phyloP scores from a whole-genome alignment of 1,140 invertebrate species.

The Palaemon carinicauda region DNA sequence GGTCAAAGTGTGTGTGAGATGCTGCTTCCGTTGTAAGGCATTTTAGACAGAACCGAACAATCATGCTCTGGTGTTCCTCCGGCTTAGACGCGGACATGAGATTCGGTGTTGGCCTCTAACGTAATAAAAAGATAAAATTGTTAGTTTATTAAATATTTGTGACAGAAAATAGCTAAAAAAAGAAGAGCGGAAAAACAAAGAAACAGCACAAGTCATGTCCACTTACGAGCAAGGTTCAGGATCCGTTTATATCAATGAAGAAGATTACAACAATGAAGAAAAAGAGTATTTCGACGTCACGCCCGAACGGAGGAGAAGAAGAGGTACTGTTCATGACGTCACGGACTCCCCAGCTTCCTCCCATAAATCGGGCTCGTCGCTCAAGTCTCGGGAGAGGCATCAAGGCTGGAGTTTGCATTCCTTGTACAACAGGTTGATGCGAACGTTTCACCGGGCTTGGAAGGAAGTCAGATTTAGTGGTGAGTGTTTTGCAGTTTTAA shows the following conservation, averaged over 20 bases:
- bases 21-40: no score
- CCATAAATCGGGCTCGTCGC: conserved; percentile 14
- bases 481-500: neutral
- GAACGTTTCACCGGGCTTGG: conserved; percentile 47
- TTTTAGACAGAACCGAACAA: no score
- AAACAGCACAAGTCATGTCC: neutral
- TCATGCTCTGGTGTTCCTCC: no score
- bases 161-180: neutral
- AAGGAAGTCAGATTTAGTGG: conserved; percentile 48
- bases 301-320: conserved; percentile 30
- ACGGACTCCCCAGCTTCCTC: conserved; percentile 26
- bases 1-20: no score
- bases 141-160: no score
- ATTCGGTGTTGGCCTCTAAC: no score
- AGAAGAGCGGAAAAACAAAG: neutral
- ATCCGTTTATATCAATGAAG: conserved; percentile 33
- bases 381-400: neutral
- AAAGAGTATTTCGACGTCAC: conserved; percentile 26
- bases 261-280: neutral
- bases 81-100: no score
- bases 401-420: conserved; percentile 40
- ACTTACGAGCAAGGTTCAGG: neutral
- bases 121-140: no score
- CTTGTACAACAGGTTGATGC: conserved; percentile 31
- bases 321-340: neutral